phyloP scores from a whole-genome alignment of 2,888 invertebrate species.

The Pyrrhia umbra region DNA sequence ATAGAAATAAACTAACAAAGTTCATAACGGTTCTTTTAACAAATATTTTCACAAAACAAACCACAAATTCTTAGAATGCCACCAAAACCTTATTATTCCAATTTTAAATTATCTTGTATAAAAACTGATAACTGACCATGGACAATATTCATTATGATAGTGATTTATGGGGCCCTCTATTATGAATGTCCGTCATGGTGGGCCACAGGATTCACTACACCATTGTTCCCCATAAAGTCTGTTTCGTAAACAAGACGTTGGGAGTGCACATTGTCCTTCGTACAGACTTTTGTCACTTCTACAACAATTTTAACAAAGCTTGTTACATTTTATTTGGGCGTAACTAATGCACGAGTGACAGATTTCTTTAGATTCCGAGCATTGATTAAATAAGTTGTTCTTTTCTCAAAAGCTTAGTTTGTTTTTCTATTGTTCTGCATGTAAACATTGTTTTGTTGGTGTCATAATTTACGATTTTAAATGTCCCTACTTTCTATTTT shows the following conservation, averaged over 20 bases:
- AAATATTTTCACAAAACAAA: conserved; percentile 11
- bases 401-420: conserved; percentile 30
- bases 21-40: conserved; percentile 15
- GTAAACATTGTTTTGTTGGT: conserved; percentile 23
- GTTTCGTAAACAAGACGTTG: conserved; percentile 86
- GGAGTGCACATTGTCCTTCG: conserved; percentile 75
- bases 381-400: conserved; percentile 67
- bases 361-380: conserved; percentile 69
- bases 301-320: conserved; percentile 62
- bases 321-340: conserved; percentile 73
- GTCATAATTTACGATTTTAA: conserved; percentile 27
- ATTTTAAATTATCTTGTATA: conserved; percentile 36
- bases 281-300: conserved; percentile 60
- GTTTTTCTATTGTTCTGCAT: conserved; percentile 23
- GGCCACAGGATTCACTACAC: conserved; percentile 75
- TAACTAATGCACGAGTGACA: conserved; percentile 77
- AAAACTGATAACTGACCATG: conserved; percentile 49
- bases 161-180: conserved; percentile 60
- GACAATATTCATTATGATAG: conserved; percentile 48
- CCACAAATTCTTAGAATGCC: conserved; percentile 26
- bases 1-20: not conserved
- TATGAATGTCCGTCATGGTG: conserved; percentile 77
- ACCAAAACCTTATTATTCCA: conserved; percentile 33
- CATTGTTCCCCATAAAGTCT: conserved; percentile 74
- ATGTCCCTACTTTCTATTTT: not conserved